Evolutionary conservation across 2,888 invertebrate genomes (phyloP).

Genomic region (Ormyrus pomaceus): DNA sequence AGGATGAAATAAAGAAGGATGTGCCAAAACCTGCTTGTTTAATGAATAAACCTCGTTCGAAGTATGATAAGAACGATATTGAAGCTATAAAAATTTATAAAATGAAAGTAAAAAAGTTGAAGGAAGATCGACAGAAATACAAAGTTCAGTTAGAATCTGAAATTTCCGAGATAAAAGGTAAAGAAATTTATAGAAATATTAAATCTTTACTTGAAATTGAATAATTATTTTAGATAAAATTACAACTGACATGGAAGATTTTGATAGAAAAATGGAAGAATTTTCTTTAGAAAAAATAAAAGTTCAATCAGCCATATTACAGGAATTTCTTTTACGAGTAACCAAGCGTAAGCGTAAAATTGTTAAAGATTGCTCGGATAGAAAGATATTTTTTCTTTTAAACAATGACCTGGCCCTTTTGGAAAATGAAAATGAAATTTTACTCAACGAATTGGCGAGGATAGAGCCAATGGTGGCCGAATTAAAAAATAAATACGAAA

Average conservation of each 20-base stretch:
- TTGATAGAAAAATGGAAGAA: constrained; percentile 79
- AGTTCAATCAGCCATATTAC: constrained; percentile 83
- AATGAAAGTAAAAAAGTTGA: constrained; percentile 81
- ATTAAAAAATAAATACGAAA: constrained; percentile 63
- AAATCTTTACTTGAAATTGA: neutral
- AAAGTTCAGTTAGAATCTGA: constrained; percentile 84
- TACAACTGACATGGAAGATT: constrained; percentile 78
- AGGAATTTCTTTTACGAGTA: constrained; percentile 81
- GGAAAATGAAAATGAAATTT: constrained; percentile 70
- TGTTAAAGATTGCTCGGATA: neutral
- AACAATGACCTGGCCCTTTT: constrained; percentile 70
- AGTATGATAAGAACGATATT: constrained; percentile 86
- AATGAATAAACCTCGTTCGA: constrained; percentile 79
- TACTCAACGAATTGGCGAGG: constrained; percentile 53
- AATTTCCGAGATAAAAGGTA: constrained; percentile 79
- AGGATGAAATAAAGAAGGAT: constrained; percentile 92
- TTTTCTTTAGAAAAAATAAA: constrained; percentile 78
- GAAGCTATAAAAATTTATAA: constrained; percentile 83
- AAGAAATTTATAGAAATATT: neutral
- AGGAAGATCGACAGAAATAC: constrained; percentile 85
- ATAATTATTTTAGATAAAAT: constrained; percentile 69
- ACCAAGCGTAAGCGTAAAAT: constrained; percentile 64
- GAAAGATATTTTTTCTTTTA: constrained; percentile 18
- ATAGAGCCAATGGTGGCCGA: constrained; percentile 63
- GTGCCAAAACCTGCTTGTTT: constrained; percentile 84